These are phyloP conservation scores for Whitmania pigra DNA, from an alignment of 1,140 invertebrate species.

Conservation along the genomic window DNA sequence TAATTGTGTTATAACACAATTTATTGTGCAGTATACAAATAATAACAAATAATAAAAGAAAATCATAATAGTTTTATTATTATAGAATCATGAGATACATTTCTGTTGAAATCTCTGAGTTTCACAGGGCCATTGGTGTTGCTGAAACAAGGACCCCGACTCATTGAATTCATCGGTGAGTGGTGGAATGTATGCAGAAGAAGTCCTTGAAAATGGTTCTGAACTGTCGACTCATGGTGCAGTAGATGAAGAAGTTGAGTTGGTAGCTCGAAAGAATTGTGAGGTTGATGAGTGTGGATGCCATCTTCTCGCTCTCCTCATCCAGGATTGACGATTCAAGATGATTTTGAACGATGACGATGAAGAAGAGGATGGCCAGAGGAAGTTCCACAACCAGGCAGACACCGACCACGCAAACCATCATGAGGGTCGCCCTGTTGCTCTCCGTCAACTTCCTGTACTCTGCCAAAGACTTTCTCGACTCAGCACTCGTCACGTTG, in stretches of 20 bases:
- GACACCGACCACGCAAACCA: conserved; percentile 49
- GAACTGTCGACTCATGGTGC: conserved; percentile 81
- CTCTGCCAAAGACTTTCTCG: conserved; percentile 51
- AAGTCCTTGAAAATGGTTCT: conserved; percentile 58
- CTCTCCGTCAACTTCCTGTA: conserved; percentile 66
- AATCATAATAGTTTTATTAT: too few relatives aligned
- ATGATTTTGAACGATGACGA: conserved; percentile 29
- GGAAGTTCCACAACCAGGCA: conserved; percentile 27
- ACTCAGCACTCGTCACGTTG: too few relatives aligned
- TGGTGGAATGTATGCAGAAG: neutral
- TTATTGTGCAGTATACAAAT: too few relatives aligned
- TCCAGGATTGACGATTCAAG: conserved; percentile 1
- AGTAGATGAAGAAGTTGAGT: conserved; percentile 66
- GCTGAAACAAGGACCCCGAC: too few relatives aligned
- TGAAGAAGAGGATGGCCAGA: conserved; percentile 22
- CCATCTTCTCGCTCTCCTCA: neutral
- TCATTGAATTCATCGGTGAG: too few relatives aligned
- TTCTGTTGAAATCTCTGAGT: too few relatives aligned
- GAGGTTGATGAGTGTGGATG: conserved; percentile 44
- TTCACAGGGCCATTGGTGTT: too few relatives aligned
- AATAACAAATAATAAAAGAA: too few relatives aligned
- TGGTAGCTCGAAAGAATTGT: conserved; percentile 76
- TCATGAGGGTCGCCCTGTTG: conserved; percentile 77
- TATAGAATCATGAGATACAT: too few relatives aligned
- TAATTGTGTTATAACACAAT: too few relatives aligned